Evolutionary conservation across 2,888 invertebrate species (phyloP), one percentile per base, ranked within the genome.

Genomic region (Lucinisca nassula): DNA sequence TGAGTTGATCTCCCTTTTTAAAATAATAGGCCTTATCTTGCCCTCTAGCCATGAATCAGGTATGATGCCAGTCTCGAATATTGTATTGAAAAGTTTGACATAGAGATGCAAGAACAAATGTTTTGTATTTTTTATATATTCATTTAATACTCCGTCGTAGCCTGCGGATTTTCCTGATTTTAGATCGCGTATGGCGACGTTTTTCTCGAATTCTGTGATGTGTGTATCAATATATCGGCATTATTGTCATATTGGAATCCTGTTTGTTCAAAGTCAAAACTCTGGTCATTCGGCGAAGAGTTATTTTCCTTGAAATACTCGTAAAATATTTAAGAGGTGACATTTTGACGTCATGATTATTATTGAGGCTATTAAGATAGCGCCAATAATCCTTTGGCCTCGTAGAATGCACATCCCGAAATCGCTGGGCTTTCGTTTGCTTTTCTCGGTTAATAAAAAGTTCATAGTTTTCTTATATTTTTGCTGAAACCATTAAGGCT

Each of bases 1-100:
- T 55, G 4, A 10, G 12, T n/a, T 27, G 24, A 17, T 73, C 24
- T 2, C 74, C 73, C 17, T 73, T 58, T 6, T 79, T 79, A 37
- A 75, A 79, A 32, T 37, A 84, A 79, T 76, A 51, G 84, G 84
- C n/a, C 32, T 75, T 21, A 79, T 75, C 61, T 24, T 61, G 17
- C 79, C 79, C 21, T 67, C 37, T 24, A 61, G 67, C 74, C 84
- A 79, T 30, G 35, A 12, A 24, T 37, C 38, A 27, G 79, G 79
- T 21, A 74, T 24, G 0, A 40, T 61, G 21, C 74, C 78, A 24
- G 45, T 72, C 10, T 77, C 49, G 4, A 78, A 58, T 55, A 84
- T 67, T 38, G 75, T 17, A 51, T 79, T 84, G 27, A 61, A 30
- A 61, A 30, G 27, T 61, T 61, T 27, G 27, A 4, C 6, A 27